A percentile compares a stretch with the other conserved stretches of the same genome.
Conservation (phyloP, 2,888 invertebrate species). For the Ennomos fuscantarius region DNA sequence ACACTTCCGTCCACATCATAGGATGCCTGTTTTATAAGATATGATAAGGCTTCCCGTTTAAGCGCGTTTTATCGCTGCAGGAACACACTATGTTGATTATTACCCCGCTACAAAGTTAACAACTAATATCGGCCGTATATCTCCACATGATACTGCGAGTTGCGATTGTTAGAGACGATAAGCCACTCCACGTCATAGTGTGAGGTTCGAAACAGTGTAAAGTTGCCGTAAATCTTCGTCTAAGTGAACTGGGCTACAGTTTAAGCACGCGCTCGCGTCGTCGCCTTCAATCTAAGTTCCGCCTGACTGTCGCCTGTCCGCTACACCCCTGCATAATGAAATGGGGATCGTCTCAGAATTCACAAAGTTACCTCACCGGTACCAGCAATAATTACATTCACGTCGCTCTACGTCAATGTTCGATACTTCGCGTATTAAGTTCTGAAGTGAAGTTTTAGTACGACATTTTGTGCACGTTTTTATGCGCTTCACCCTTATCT, state of each 20-base stretch:
- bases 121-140: conserved; percentile 12
- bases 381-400: conserved; percentile 72
- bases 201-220: conserved; percentile 49
- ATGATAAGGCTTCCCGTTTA: conserved; percentile 74
- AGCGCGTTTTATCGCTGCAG: conserved; percentile 11
- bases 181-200: conserved; percentile 41
- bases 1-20: conserved; percentile 60
- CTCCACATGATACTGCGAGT: conserved; percentile 4
- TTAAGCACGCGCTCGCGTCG: conserved; percentile 79
- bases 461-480: conserved; percentile 59
- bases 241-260: conserved; percentile 73
- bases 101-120: conserved; percentile 1
- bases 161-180: conserved; percentile 36
- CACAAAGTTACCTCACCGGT: conserved; percentile 65
- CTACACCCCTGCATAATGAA: conserved; percentile 80
- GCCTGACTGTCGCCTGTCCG: conserved; percentile 69
- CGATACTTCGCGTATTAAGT: conserved; percentile 45
- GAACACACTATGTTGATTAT: conserved; percentile 8
- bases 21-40: conserved; percentile 53
- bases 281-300: conserved; percentile 83
- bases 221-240: conserved; percentile 75
- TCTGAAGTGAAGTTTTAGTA: conserved; percentile 56
- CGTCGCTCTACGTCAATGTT: conserved; percentile 51
- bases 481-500: conserved; percentile 72
- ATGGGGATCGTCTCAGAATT: conserved; percentile 68